Conservation (phyloP, 2,113 vertebrate genomes). For the Notothenia rossii region DNA sequence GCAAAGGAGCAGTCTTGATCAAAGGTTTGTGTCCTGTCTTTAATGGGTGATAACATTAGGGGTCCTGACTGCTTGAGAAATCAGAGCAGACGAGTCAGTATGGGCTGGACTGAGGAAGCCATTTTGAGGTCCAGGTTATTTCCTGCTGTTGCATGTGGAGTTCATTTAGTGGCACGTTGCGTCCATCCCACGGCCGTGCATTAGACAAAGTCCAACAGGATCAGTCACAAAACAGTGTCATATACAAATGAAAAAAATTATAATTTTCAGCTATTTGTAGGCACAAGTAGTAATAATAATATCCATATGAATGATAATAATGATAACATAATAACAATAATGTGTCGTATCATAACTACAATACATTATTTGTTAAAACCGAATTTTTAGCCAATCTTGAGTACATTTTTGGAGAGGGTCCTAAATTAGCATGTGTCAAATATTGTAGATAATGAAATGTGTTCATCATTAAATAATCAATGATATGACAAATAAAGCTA, state of each 20-base stretch:
- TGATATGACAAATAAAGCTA: slow-evolving; percentile 34
- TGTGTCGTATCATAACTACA: slow-evolving; percentile 15
- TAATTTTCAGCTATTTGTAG: slow-evolving; percentile 61
- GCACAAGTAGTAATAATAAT: slow-evolving; percentile 78
- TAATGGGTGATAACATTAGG: slow-evolving; percentile 48
- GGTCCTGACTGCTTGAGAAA: slow-evolving; percentile 65
- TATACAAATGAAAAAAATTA: slow-evolving; percentile 75
- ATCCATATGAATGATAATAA: slow-evolving; percentile 66
- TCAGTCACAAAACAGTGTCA: slow-evolving; percentile 72
- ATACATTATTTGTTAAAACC: slow-evolving; percentile 24
- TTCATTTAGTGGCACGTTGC: slow-evolving; percentile 35
- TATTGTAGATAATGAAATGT: slow-evolving; percentile 22
- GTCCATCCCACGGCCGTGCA: slow-evolving; percentile 26
- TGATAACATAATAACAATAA: slow-evolving; percentile 53
- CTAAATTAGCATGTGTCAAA: slow-evolving; percentile 58
- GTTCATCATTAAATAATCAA: slow-evolving; percentile 10
- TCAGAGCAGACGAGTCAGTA: slow-evolving; percentile 57
- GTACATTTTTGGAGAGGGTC: slow-evolving; percentile 21
- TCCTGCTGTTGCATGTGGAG: slow-evolving; percentile 52
- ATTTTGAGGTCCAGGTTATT: slow-evolving; percentile 57
- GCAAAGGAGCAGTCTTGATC: slow-evolving; percentile 70
- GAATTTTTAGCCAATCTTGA: slow-evolving; percentile 32
- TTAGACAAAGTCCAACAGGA: slow-evolving; percentile 64
- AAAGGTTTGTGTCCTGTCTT: slow-evolving; percentile 70
- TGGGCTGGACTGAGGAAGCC: slow-evolving; percentile 53